Conservation (phyloP, 2,797 vertebrate genomes). For the Sebastes matsubarae region DNA sequence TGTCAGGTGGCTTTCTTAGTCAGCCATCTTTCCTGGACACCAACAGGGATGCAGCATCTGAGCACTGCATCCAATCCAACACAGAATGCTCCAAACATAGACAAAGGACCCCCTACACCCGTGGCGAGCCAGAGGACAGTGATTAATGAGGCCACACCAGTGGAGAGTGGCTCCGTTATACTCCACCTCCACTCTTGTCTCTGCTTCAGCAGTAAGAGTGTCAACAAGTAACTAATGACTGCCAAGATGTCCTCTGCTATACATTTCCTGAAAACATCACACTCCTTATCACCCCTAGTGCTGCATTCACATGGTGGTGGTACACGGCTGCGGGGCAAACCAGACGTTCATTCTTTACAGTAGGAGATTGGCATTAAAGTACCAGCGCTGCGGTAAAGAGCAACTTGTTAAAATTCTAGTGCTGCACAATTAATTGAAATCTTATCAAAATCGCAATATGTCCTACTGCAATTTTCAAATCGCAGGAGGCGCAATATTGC, state of each 20-base stretch:
- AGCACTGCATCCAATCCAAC: conserved; percentile 48
- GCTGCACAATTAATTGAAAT: no score
- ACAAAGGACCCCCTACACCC: conserved; percentile 66
- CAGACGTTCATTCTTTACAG: conserved; percentile 23
- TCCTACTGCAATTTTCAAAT: no score
- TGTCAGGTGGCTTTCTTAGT: conserved; percentile 17
- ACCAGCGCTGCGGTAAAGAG: neutral
- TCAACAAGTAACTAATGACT: conserved; percentile 74
- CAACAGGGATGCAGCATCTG: conserved; percentile 33
- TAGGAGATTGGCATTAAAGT: neutral
- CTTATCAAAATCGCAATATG: no score
- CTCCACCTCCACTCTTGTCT: conserved; percentile 61
- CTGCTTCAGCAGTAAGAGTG: conserved; percentile 46
- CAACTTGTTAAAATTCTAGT: no score
- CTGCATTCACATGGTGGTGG: neutral
- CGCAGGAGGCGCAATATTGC: no score
- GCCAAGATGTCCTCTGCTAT: conserved; percentile 57
- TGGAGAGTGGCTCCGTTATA: conserved; percentile 65
- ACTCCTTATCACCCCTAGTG: conserved; percentile 32
- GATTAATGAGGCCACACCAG: conserved; percentile 78
- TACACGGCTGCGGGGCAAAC: neutral
- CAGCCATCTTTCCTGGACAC: conserved; percentile 36
- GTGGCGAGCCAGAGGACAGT: conserved; percentile 68
- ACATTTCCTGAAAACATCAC: conserved; percentile 57
- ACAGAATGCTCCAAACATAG: conserved; percentile 54